Percentiles rank a stretch among this genome's conserved stretches.
Conservation (phyloP, 2,797 vertebrate species). For the Octomys mimax region DNA sequence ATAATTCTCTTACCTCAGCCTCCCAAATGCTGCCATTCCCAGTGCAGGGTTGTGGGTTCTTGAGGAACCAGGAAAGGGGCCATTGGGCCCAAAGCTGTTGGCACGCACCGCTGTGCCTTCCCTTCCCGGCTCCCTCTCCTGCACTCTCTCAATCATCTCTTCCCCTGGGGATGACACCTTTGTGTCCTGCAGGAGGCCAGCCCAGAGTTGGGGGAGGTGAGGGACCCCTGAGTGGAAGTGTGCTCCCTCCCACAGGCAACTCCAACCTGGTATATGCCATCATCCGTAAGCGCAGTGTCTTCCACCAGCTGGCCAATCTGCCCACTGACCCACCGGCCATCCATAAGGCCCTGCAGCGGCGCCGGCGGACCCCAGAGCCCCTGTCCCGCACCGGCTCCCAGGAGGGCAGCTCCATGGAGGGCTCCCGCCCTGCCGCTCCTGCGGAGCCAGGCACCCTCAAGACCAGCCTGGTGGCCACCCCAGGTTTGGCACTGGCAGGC, state of each 20-base stretch:
- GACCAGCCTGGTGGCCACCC: constrained; percentile 96
- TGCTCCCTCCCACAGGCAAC: constrained; percentile 91
- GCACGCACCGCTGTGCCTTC: not conserved
- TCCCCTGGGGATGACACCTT: not conserved
- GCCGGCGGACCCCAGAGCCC: constrained; percentile 93
- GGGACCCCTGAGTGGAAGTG: not conserved
- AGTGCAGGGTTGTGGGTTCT: not conserved
- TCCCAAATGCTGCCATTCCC: not conserved
- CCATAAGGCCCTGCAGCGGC: constrained; percentile 96
- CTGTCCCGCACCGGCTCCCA: constrained; percentile 96
- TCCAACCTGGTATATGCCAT: constrained; percentile 98
- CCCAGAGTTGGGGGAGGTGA: accelerated
- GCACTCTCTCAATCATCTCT: not conserved
- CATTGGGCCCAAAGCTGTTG: not conserved
- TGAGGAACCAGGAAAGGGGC: not conserved
- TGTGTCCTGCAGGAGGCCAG: not conserved
- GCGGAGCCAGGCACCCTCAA: constrained; percentile 97
- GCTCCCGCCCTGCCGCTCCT: constrained; percentile 95
- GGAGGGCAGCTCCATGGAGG: constrained; percentile 97
- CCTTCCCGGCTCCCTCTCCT: not conserved
- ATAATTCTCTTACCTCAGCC: not conserved
- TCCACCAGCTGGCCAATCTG: constrained; percentile 98
- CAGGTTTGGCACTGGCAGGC: constrained; percentile 89
- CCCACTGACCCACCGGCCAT: constrained; percentile 94
- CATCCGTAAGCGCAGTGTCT: constrained; percentile 97